Base-by-base conservation (phyloP, 2,113 vertebrate genomes). In the Oreocharis arfaki region DNA sequence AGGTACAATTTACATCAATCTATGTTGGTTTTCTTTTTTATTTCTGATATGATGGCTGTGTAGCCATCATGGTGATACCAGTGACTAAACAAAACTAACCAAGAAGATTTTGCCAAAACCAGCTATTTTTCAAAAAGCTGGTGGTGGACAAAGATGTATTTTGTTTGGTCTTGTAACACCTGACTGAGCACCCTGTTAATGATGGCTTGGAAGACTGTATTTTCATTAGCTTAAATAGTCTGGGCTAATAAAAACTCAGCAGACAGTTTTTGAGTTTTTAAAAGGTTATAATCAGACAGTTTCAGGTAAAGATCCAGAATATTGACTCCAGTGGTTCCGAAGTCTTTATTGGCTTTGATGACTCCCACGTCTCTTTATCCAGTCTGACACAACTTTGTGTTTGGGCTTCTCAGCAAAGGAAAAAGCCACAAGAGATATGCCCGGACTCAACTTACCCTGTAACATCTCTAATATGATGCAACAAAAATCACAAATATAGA, bases 1-100 rank as follows among this genome's bases (percentile, higher is more conserved):
- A 35, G 6, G 3, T 30, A n/a, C 4, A 14, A 0, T 63, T 68
- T 56, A 55, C 16, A 39, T 1, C 1, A 69, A 26, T n/a, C 16
- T n/a, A 0, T 63, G 2, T 50, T 85, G 4, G 6, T 2, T 85
- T 95, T 64, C 5, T 39, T 71, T 26, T 53, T 57, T 71, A 35
- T 70, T 82, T 65, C 30, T 87, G 10, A 33, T 46, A 33, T 69
- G 12, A 63, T 65, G 15, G 1, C 11, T 56, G 4, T 3, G 19
- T 49, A 37, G 37, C 39, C 3, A n/a, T 27, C 16, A 5, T 60
- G 20, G 28, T n/a, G 8, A 60, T 37, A 30, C 0, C 10, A 44
- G 8, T 35, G 9, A 18, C 5, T 55, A 53, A 73, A 78, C 20
- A 56, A 46, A 49, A 33, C 0, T 7, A 56, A 10, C 2, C 3